phyloP scores from a whole-genome alignment of 2,797 vertebrate species.

The Spinus pinus region DNA sequence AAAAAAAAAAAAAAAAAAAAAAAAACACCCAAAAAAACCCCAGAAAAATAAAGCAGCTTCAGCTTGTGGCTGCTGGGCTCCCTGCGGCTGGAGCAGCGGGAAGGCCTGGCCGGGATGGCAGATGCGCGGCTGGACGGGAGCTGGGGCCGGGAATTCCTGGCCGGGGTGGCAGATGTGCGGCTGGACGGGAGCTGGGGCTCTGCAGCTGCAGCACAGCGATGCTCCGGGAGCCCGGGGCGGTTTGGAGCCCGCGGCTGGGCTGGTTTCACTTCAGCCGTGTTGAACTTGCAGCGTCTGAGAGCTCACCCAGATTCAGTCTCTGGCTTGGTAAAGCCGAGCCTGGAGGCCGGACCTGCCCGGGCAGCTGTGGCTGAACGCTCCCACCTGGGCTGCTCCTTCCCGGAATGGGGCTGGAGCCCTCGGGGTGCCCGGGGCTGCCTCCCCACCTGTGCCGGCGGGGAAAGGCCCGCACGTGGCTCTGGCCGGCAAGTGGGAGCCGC shows the following conservation, averaged over 20 bases:
- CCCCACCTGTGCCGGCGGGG: neutral
- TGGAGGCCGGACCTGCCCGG: neutral
- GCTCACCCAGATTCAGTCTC: neutral
- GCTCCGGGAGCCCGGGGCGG: too few relatives aligned
- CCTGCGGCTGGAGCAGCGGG: rapidly evolving
- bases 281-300: neutral
- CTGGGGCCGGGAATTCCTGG: too few relatives aligned
- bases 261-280: neutral
- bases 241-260: neutral
- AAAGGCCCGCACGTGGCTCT: neutral
- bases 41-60: neutral
- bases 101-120: too few relatives aligned
- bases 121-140: too few relatives aligned
- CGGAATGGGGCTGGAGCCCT: neutral
- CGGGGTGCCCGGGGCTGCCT: rapidly evolving
- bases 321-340: neutral
- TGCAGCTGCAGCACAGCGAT: too few relatives aligned
- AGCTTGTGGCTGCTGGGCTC: rapidly evolving
- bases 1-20: too few relatives aligned
- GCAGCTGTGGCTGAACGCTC: neutral
- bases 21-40: too few relatives aligned
- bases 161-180: too few relatives aligned
- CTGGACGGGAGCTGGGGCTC: too few relatives aligned
- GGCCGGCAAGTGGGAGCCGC: neutral
- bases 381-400: neutral